phyloP scores from a whole-genome alignment of 2,888 invertebrate species.

The Synanthedon andrenaeformis region DNA sequence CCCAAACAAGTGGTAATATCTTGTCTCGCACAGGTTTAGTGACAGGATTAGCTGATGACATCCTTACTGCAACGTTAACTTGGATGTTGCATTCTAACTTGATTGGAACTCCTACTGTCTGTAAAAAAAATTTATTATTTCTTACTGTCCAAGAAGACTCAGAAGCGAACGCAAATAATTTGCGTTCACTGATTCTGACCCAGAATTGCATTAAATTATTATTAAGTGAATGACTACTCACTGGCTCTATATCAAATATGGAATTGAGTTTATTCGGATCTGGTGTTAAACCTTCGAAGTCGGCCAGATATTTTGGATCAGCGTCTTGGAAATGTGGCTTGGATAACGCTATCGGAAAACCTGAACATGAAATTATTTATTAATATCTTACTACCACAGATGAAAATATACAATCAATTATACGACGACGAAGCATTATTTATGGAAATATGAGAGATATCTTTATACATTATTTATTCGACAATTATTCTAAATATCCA shows the following conservation, averaged over 20 bases:
- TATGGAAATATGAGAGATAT: too few species aligned
- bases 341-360: slow-evolving; percentile 80
- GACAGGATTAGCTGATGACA: slow-evolving; percentile 71
- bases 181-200: too few species aligned
- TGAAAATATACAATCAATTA: neutral
- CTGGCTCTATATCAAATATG: slow-evolving; percentile 78
- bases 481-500: too few species aligned
- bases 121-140: slow-evolving; percentile 8
- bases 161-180: too few species aligned
- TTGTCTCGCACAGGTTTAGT: slow-evolving; percentile 73
- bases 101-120: slow-evolving; percentile 77
- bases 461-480: too few species aligned
- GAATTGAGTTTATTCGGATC: slow-evolving; percentile 58
- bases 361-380: slow-evolving; percentile 39
- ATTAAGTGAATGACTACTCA: slow-evolving; percentile 33
- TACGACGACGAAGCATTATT: neutral
- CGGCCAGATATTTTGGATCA: slow-evolving; percentile 66
- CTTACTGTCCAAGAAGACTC: neutral
- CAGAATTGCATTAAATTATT: too few species aligned
- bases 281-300: slow-evolving; percentile 76
- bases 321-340: slow-evolving; percentile 73
- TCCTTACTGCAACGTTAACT: slow-evolving; percentile 77
- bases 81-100: slow-evolving; percentile 75
- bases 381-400: neutral
- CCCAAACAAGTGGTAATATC: slow-evolving; percentile 78